Base-by-base conservation (phyloP, 2,113 vertebrate genomes). In the Festucalex cinctus region DNA sequence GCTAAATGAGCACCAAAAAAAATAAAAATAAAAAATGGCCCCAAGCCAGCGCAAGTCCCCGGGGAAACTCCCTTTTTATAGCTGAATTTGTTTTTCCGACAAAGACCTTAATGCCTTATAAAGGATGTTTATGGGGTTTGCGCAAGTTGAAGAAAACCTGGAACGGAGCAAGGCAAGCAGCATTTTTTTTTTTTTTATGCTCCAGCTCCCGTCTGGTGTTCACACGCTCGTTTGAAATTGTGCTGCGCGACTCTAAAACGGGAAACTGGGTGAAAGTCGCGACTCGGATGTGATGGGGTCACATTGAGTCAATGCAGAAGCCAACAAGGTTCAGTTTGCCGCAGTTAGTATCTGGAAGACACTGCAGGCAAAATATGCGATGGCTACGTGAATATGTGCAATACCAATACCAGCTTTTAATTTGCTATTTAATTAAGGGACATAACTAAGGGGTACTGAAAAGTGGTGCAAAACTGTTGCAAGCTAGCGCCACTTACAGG, bases 61-160 rank as follows among this genome's bases (percentile, higher is more conserved):
- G 22, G 79, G 77, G 85, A 77, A 51, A 46, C 65, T 56, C 71
- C 44, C n/a, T n/a, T 46, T 70, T 66, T 76, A 68, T 70, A 76
- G 54, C 51, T 73, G 69, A 59, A 70, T 83, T 84, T 77, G 77
- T 87, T 89, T 82, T 78, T 62, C 68, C 44, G 70, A 78, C 78
- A 83, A 87, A 85, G 81, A 70, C 65, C 78, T 46, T 72, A 82
- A 76, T 82, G 69, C 63, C 75, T 79, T 70, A 74, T 86, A 86
- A 87, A 76, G 62, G 60, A 75, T 86, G 68, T 83, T 85, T 83
- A 82, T 82, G 66, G 61, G 69, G 70, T 80, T 84, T 83, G 84
- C 81, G 82, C 73, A 79, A 70, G 69, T 57, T 35, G 19, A 73
- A 41, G 63, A 63, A 73, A 79, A 73, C 53, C 65, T 76, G 68